Percentiles rank a stretch among this genome's conserved stretches.
These are phyloP conservation scores for Anguilla pacifica DNA, from an alignment of 2,797 vertebrate species.

Conservation along the genomic window DNA sequence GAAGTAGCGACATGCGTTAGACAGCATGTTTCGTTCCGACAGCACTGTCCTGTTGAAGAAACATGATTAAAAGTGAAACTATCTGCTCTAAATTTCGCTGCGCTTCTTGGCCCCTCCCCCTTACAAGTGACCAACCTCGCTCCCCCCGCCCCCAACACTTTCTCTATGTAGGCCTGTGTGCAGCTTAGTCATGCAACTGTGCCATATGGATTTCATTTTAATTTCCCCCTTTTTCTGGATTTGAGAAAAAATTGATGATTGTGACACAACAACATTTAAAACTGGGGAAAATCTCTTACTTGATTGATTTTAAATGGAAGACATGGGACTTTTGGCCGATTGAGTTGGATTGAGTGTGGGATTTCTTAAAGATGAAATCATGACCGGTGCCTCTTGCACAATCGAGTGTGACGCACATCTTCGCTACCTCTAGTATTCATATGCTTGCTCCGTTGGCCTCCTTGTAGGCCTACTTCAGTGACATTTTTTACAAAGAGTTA, in stretches of 20 bases:
- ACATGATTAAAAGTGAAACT: slow-evolving; percentile 71
- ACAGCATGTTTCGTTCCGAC: slow-evolving; percentile 39
- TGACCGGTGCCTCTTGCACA: not conserved
- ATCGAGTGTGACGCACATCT: too few species aligned
- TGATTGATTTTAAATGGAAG: not conserved
- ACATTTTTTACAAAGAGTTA: too few species aligned
- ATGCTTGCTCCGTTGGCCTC: too few species aligned
- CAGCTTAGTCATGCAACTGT: slow-evolving; percentile 71
- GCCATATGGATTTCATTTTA: slow-evolving; percentile 70
- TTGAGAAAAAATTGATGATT: not conserved
- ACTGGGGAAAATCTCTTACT: not conserved
- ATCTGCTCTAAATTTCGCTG: slow-evolving; percentile 64
- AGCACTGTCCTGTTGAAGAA: not conserved
- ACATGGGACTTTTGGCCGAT: not conserved
- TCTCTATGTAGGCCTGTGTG: slow-evolving; percentile 49
- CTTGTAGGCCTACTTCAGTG: too few species aligned
- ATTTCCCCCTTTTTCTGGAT: not conserved
- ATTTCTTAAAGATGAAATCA: slow-evolving; percentile 2
- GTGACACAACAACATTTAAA: not conserved
- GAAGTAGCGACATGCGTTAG: slow-evolving; percentile 48
- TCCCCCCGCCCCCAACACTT: slow-evolving; percentile 53
- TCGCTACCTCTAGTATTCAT: too few species aligned
- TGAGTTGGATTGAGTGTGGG: not conserved
- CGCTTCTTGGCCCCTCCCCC: slow-evolving; percentile 69
- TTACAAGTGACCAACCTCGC: slow-evolving; percentile 65